Base-by-base conservation (phyloP, 1,140 invertebrate genomes). In the Pseudomyrmex sp. region DNA sequence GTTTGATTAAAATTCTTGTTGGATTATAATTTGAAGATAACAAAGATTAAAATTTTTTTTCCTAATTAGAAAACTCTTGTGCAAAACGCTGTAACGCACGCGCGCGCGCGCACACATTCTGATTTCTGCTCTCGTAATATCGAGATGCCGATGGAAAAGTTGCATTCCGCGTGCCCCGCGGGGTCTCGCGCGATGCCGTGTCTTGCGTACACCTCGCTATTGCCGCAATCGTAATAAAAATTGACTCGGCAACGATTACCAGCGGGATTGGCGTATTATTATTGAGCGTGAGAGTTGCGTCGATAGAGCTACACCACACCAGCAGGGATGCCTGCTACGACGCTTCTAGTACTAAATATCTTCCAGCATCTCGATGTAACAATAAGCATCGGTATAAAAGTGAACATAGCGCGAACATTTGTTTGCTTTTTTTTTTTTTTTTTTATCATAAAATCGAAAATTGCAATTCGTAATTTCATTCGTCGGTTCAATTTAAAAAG, bases 111-210 rank as follows among this genome's bases (percentile, higher is more conserved):
- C 35, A 46, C 35, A 35, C 35, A 35, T 20, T 77, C 12, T 54
- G 44, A 44, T 86, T 70, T 54, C 74, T 20, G 54, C 15, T 85
- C 77, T 65, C 63, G 76, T 63, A 73, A 82, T 58, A 70, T 73
- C 85, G 69, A 61, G 56, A 82, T 62, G 56, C 23, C 44, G 69
- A 86, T 82, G 76, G 69, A 86, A 86, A 85, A 86, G 69, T 75
- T 69, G 54, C 44, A 56, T 72, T 83, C 50, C 65, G 23, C 68
- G 56, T 66, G 54, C 46, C 66, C 62, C 8, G 66, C 56, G 35
- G 50, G 35, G 50, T 35, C 10, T n/a, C 20, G 65, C n/a, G 18
- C 8, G 20, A 59, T 77, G 62, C 54, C 61, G 12, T 66, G 20
- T 58, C 12, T 50, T 75, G 12, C 15, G 18, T 66, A 66, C 9